These are phyloP conservation scores for Archaeoteleia sp. DNA, from an alignment of 2,888 invertebrate genomes.

Conservation along the genomic window DNA sequence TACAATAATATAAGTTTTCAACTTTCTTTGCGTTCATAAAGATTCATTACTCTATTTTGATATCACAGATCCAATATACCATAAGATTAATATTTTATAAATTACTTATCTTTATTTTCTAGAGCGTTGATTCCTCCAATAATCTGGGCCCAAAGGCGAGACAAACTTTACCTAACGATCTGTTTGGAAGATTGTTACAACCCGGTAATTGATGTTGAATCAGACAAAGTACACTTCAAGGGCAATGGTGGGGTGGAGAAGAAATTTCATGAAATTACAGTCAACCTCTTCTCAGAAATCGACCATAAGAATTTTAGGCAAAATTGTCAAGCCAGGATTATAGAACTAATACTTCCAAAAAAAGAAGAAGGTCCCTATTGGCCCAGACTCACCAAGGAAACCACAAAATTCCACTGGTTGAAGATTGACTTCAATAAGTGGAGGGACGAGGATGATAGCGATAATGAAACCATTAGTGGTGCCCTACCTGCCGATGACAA, in stretches of 20 bases:
- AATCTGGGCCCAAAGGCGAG: constrained; percentile 94
- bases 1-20: no score
- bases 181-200: constrained; percentile 92
- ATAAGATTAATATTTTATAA: constrained; percentile 1
- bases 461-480: constrained; percentile 75
- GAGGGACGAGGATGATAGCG: constrained; percentile 97
- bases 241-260: constrained; percentile 90
- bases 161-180: constrained; percentile 89
- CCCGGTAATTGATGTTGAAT: constrained; percentile 84
- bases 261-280: constrained; percentile 90
- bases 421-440: constrained; percentile 99
- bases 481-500: no score
- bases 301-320: constrained; percentile 85
- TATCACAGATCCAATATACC: background rate
- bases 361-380: constrained; percentile 86
- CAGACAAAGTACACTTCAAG: constrained; percentile 83
- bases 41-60: no score
- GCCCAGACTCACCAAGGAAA: constrained; percentile 91
- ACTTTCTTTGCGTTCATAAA: no score
- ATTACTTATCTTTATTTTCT: constrained; percentile 66
- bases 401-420: constrained; percentile 94
- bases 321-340: constrained; percentile 84
- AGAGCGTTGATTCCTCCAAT: constrained; percentile 87
- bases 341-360: constrained; percentile 85
- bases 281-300: constrained; percentile 89